Evolutionary conservation across 1,140 invertebrate genomes (phyloP).

Genomic region (Paraescarpia echinospica): DNA sequence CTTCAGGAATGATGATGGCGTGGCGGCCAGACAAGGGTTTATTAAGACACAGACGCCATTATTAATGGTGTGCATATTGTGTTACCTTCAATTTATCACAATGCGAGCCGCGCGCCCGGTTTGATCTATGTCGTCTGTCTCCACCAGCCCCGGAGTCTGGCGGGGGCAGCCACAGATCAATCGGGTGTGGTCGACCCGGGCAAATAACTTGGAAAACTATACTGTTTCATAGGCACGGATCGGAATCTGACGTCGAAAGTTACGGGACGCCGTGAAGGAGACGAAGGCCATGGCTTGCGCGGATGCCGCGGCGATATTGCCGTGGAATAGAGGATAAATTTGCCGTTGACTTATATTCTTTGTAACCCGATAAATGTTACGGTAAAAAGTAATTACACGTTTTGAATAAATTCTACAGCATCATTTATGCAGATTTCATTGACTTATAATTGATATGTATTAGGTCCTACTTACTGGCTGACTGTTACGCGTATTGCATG

Average conservation of each 20-base stretch:
- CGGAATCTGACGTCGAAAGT: neutral
- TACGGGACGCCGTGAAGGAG: neutral
- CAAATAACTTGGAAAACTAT: constrained; percentile 1
- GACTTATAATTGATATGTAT: neutral
- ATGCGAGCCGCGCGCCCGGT: neutral
- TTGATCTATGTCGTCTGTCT: neutral
- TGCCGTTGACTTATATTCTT: neutral
- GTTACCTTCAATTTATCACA: constrained; percentile 4
- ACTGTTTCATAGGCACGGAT: neutral
- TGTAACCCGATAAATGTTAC: neutral
- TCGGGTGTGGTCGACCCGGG: neutral
- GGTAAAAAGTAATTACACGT: neutral
- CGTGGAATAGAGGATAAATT: neutral
- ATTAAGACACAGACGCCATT: constrained; percentile 5
- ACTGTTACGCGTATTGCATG: neutral
- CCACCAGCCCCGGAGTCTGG: too few relatives aligned
- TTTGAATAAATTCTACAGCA: neutral
- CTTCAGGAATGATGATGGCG: neutral
- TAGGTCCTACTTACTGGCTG: too few relatives aligned
- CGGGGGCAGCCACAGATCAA: neutral
- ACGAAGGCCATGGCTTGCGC: too few relatives aligned
- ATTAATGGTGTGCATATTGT: neutral
- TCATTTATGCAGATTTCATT: neutral
- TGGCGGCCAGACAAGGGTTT: neutral
- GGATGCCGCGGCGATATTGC: too few relatives aligned